Conservation (phyloP, 2,797 vertebrate genomes). For the Halcyon badia region DNA sequence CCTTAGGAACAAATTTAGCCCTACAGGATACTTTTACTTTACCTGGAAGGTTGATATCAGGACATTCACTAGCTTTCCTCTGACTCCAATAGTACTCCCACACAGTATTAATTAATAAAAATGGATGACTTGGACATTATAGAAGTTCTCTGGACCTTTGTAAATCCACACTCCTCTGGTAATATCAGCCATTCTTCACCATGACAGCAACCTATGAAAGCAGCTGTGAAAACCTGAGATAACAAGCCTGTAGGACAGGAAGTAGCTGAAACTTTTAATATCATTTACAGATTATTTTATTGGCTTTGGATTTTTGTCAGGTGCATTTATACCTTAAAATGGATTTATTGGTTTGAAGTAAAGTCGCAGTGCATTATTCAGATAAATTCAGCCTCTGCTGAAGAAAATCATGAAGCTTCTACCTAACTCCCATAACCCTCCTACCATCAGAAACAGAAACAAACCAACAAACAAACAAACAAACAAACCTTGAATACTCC, state of each 20-base stretch:
- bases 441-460: not conserved
- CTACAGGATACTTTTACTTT: not conserved
- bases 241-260: not conserved
- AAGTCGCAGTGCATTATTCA: not conserved
- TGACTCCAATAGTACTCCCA: not conserved
- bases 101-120: slow-evolving; percentile 6
- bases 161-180: slow-evolving; percentile 13
- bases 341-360: not conserved
- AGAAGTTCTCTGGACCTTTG: not conserved
- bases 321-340: not conserved
- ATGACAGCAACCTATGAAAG: not conserved
- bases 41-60: not conserved
- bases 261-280: not conserved
- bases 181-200: slow-evolving; percentile 37
- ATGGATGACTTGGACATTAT: not conserved
- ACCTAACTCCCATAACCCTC: not conserved
- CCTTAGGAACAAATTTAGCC: not conserved
- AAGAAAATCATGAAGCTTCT: not conserved
- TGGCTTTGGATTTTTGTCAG: not conserved
- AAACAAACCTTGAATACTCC: fast-evolving
- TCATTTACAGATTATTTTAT: not conserved
- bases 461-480: not conserved
- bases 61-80: not conserved
- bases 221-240: slow-evolving; percentile 50
- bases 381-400: not conserved